These are phyloP conservation scores for Pristiophorus japonicus DNA, from an alignment of 2,113 vertebrate genomes.

Conservation along the genomic window DNA sequence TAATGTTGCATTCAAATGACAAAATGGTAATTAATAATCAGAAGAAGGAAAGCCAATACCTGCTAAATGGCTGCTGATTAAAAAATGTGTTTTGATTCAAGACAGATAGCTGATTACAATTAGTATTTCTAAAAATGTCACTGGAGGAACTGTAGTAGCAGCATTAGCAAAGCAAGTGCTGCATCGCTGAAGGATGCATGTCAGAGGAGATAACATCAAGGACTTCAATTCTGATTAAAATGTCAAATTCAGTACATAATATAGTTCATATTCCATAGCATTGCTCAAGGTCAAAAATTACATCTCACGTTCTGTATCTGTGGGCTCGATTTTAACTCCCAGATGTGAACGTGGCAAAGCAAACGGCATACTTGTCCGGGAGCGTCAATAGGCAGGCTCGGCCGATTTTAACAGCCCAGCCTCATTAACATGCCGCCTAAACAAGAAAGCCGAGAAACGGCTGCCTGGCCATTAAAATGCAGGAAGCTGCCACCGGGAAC, in stretches of 20 bases:
- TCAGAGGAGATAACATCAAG: background rate
- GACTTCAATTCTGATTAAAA: background rate
- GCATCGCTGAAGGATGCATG: background rate
- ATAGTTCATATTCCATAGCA: background rate
- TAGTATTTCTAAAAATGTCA: background rate
- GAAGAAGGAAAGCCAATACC: background rate
- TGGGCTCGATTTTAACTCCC: background rate
- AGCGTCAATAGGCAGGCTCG: background rate
- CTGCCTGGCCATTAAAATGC: background rate
- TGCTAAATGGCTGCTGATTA: background rate
- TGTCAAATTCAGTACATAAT: background rate
- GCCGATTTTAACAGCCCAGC: background rate
- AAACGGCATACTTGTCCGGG: background rate
- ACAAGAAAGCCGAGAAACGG: background rate
- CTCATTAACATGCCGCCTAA: background rate
- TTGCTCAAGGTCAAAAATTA: background rate
- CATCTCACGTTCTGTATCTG: background rate
- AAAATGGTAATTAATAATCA: background rate
- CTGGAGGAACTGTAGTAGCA: background rate
- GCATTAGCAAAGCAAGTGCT: background rate
- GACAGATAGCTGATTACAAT: background rate
- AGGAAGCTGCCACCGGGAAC: background rate
- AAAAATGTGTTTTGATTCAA: background rate
- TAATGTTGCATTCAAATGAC: background rate
- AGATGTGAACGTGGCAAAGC: background rate